Evolutionary conservation across 2,113 vertebrate species (phyloP), one percentile per base, ranked within the genome.

Genomic region (Scomber colias): DNA sequence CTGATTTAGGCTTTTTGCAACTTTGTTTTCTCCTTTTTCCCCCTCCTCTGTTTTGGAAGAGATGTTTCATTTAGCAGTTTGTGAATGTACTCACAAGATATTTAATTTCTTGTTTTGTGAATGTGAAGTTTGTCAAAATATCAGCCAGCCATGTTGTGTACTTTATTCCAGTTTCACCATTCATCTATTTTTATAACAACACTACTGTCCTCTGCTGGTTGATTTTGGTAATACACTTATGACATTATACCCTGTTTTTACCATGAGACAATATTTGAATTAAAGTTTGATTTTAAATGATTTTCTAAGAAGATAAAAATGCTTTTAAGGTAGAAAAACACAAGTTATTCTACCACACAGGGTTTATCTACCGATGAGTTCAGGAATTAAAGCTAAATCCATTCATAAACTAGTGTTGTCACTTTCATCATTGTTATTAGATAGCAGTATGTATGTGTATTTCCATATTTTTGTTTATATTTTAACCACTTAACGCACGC

Each of bases 171-270:
- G 3, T 3, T 7, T 80, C 67, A 13, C 3, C 14, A 10, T 56
- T 57, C 3, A 45, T 50, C 27, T 27, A 59, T 79, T 31, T 61
- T 24, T 10, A 24, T 44, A 16, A 40, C 75, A 77, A 59, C 56
- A 40, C 35, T 40, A 84, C 51, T 53, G 57, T 4, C 83, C 53
- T 48, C 78, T 71, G 2, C 71, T 84, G 88, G 27, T 16, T 46
- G 15, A 0, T 1, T 11, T 14, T 31, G 24, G 44, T 31, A 75
- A 55, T 30, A 82, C 51, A 70, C 5, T 21, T 54, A 3, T 59
- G 4, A 24, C n/a, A 8, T 66, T 11, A 11, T 17, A 4, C 5
- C 30, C 56, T 21, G 7, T 16, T 4, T 27, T 16, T 7, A 11
- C 12, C 6, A 7, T 19, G 24, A 14, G 10, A 62, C 10, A 75